Evolutionary conservation across 2,113 vertebrate genomes (phyloP).

Genomic region (Corythaeola cristata): DNA sequence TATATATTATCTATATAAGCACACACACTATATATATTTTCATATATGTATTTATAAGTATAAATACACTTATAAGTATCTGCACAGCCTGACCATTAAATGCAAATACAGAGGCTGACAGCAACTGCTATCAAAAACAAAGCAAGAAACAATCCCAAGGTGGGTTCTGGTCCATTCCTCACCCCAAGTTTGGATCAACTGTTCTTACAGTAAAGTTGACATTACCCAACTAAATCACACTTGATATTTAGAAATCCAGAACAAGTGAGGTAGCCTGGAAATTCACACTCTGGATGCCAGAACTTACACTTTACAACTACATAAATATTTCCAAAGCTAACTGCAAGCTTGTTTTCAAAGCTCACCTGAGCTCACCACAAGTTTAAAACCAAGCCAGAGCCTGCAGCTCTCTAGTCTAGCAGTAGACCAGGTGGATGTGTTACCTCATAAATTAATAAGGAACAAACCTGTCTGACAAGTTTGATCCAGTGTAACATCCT

Average conservation of each 20-base stretch:
- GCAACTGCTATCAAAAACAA: neutral
- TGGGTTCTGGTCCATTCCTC: neutral
- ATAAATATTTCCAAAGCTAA: neutral
- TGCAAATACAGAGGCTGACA: neutral
- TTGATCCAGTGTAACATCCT: neutral
- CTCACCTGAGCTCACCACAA: neutral
- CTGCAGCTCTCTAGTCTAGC: neutral
- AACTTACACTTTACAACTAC: neutral
- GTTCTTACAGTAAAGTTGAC: neutral
- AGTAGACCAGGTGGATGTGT: neutral
- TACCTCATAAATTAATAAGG: neutral
- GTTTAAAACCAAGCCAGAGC: neutral
- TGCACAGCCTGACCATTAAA: neutral
- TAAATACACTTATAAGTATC: neutral
- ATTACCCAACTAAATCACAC: accelerated
- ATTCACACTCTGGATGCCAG: neutral
- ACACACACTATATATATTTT: no score
- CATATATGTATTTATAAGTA: accelerated
- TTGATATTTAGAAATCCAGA: neutral
- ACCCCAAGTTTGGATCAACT: neutral
- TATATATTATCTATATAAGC: no score
- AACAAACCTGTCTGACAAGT: neutral
- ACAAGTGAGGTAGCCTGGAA: neutral
- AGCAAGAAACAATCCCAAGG: neutral
- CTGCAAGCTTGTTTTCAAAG: neutral